Conservation (phyloP, 2,113 vertebrate species). For the Brachionichthys hirsutus region DNA sequence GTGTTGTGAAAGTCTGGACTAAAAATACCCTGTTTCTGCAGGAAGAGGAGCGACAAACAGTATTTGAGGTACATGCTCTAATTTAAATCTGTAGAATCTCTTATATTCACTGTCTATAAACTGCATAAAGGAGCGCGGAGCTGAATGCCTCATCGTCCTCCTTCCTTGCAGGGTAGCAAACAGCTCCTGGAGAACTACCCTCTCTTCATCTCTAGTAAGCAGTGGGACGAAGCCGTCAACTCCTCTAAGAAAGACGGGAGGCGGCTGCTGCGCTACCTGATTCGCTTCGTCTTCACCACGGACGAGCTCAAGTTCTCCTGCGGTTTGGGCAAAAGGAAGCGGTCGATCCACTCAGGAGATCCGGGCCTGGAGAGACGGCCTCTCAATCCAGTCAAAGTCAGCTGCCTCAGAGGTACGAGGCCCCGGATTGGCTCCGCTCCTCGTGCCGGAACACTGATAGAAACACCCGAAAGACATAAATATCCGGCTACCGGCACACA, state of each 20-base stretch:
- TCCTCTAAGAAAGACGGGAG: conserved; percentile 98
- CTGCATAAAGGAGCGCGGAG: background rate
- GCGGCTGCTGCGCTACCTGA: conserved; percentile 96
- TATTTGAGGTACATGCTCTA: conserved; percentile 64
- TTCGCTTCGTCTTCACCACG: conserved; percentile 98
- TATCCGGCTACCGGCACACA: background rate
- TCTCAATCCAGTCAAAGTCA: conserved; percentile 99
- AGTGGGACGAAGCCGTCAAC: conserved; percentile 99
- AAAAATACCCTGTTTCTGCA: conserved; percentile 45
- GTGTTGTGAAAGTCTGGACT: conserved; percentile 9
- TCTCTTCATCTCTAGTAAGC: conserved; percentile 98
- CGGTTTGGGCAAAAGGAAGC: conserved; percentile 98
- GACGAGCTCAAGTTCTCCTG: conserved; percentile 99
- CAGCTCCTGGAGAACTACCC: conserved; percentile 98
- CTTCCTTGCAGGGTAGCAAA: conserved; percentile 88
- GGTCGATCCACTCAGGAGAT: conserved; percentile 96
- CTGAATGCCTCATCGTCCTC: background rate
- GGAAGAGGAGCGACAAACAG: conserved; percentile 72
- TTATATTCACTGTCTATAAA: too few species aligned
- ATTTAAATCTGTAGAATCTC: background rate
- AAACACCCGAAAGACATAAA: background rate
- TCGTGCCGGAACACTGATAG: too few species aligned
- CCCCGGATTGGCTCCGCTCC: too few species aligned
- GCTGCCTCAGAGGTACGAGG: conserved; percentile 95
- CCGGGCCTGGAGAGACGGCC: conserved; percentile 95